Percentiles rank a stretch among this genome's conserved stretches.
phyloP scores from a whole-genome alignment of 2,113 vertebrate genomes.

The Spheniscus mendiculus region DNA sequence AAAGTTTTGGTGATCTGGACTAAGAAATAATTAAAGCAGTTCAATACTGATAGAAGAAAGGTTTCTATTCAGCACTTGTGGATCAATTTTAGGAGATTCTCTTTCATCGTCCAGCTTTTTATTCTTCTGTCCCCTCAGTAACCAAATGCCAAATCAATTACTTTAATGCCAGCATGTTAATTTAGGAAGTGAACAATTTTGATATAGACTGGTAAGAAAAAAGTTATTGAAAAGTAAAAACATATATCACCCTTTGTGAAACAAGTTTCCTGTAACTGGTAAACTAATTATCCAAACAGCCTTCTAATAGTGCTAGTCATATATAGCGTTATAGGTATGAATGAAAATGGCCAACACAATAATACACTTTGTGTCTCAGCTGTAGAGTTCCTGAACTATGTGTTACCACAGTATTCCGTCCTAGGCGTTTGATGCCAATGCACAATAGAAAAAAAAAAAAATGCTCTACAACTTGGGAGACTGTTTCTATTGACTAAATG shows the following conservation, averaged over 20 bases:
- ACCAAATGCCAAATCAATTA: neutral
- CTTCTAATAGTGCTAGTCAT: neutral
- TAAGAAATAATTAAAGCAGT: neutral
- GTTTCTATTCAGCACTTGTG: neutral
- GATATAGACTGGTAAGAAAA: neutral
- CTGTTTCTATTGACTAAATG: neutral
- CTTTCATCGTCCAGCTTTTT: neutral
- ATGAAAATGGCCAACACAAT: neutral
- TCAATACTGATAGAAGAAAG: neutral
- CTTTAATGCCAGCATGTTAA: neutral
- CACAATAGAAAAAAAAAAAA: neutral
- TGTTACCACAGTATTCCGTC: neutral
- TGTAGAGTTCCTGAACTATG: neutral
- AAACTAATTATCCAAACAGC: neutral
- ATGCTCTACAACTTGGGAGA: neutral
- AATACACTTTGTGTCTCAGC: neutral
- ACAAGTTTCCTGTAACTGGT: neutral
- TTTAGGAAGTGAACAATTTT: neutral
- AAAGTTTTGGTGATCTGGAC: neutral
- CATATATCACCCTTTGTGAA: neutral
- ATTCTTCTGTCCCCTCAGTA: neutral
- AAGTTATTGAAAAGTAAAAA: neutral
- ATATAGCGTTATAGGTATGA: fast-evolving
- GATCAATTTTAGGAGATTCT: neutral
- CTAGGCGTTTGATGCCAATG: neutral